Evolutionary conservation across 2,888 invertebrate genomes (phyloP), one percentile per base, ranked within the genome.

Genomic region (Catonia carolina): DNA sequence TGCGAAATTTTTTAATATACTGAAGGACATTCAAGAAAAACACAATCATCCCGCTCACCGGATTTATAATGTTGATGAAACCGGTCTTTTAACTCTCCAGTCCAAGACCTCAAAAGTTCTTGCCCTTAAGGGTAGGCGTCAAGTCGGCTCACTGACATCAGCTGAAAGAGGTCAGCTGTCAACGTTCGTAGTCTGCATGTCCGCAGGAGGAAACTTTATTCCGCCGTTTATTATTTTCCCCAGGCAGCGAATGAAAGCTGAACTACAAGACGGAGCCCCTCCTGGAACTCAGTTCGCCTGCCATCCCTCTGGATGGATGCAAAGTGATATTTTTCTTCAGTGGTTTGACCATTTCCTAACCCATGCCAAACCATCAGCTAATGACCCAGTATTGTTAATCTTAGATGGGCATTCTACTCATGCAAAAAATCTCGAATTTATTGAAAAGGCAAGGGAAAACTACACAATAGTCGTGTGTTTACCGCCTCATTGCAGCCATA

Each of bases 331-430:
- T 53, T 66, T 67, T 36, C 53, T 62, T 7, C 60, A 64, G 23
- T 69, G 69, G 69, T 65, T 71, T 41, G 56, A 66, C 47, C 69
- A 74, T 64, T 74, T 75, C 63, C 57, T 71, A n/a, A 47, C 62
- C 17, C 52, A 60, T 41, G 56, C 62, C 22, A 67, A 68, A 47
- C 61, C 65, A 60, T 31, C 63, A 6, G 48, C 49, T 49, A 63
- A 65, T 23, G 62, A 65, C n/a, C 66, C 66, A 41, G 65, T 66
- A 5, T 60, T 71, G 33, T 50, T 72, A 14, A 63, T 72, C 17
- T 53, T 71, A 12, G 71, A 72, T 64, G 70, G 70, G n/a, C n/a
- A n/a, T n/a, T n/a, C n/a, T n/a, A n/a, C n/a, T n/a, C n/a, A n/a
- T n/a, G n/a, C n/a, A n/a, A n/a, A n/a, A n/a, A n/a, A n/a, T n/a